These are phyloP conservation scores for Campoletis sonorensis DNA, from an alignment of 1,140 invertebrate genomes.

Conservation along the genomic window DNA sequence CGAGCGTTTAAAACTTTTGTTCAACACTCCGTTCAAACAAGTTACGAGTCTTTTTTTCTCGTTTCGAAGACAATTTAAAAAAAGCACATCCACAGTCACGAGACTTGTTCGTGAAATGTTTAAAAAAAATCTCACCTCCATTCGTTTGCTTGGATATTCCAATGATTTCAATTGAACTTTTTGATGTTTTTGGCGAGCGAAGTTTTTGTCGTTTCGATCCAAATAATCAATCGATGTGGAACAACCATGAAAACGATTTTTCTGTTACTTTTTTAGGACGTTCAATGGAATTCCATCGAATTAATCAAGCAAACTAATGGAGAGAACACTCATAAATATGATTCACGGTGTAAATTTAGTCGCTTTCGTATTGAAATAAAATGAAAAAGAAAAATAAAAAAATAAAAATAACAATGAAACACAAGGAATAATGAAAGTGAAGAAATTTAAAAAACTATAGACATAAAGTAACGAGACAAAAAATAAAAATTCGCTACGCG, in stretches of 20 bases:
- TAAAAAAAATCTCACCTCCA: too few relatives aligned
- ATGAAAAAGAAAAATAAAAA: background rate
- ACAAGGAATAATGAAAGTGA: background rate
- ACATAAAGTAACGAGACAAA: conserved; percentile 8
- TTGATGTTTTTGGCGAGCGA: too few relatives aligned
- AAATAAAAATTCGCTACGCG: conserved; percentile 51
- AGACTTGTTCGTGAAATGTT: background rate
- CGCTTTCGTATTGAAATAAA: background rate
- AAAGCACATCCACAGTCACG: conserved; percentile 3
- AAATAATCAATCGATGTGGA: background rate
- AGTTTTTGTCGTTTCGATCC: background rate
- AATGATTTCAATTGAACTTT: background rate
- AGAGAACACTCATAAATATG: background rate
- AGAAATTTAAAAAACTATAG: background rate
- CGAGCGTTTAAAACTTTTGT: too few relatives aligned
- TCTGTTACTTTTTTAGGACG: too few relatives aligned
- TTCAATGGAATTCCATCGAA: background rate
- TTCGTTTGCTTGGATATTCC: too few relatives aligned
- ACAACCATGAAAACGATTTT: too few relatives aligned
- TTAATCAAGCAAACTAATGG: background rate
- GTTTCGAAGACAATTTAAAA: background rate
- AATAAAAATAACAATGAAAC: too few relatives aligned
- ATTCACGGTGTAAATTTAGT: background rate
- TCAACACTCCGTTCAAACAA: too few relatives aligned
- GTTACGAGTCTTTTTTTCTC: too few relatives aligned